Base-by-base conservation (phyloP, 2,888 invertebrate species). In the Nebria brevicollis region DNA sequence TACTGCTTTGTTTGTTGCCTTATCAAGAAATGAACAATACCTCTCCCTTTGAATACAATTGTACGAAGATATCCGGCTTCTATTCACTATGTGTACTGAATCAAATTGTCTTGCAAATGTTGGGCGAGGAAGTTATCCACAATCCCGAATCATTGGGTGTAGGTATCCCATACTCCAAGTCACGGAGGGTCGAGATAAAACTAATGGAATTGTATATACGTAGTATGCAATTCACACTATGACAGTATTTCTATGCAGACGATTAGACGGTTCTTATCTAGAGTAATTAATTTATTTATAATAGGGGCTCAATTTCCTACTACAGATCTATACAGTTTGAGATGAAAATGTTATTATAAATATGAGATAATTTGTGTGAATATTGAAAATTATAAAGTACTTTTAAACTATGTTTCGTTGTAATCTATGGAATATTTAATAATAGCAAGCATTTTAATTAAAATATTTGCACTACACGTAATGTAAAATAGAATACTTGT, bases 1-100 rank as follows among this genome's bases (percentile, higher is more conserved):
- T 77, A 68, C 73, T 79, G 74, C 75, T 26, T 72, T 65, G 74
- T 74, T 79, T 79, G 79, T 79, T n/a, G 75, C 72, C 74, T 79
- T 79, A 79, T 79, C 79, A 79, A 79, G 75, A 79, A 79, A 79
- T 79, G 79, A 79, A 79, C 79, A 79, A 79, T 79, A 79, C 79
- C 74, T 66, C 43, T 41, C 42, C 73, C 73, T 41, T 34, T 73
- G 79, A 79, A 79, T 79, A 79, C 79, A 79, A 79, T 79, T 79
- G 75, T 70, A 72, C 66, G 66, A 79, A 79, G 79, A 79, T 79
- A 79, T 75, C 79, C 64, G 74, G 75, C 79, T 75, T 74, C 79
- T 75, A 79, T 79, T 79, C 79, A 79, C 79, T 68, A 74, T 79
- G 79, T 79, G 73, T 79, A 79, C 79, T 79, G 79, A 79, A 79